Evolutionary conservation across 2,888 invertebrate species (phyloP), one percentile per base, ranked within the genome.

Genomic region (Sylvicola cinctus): DNA sequence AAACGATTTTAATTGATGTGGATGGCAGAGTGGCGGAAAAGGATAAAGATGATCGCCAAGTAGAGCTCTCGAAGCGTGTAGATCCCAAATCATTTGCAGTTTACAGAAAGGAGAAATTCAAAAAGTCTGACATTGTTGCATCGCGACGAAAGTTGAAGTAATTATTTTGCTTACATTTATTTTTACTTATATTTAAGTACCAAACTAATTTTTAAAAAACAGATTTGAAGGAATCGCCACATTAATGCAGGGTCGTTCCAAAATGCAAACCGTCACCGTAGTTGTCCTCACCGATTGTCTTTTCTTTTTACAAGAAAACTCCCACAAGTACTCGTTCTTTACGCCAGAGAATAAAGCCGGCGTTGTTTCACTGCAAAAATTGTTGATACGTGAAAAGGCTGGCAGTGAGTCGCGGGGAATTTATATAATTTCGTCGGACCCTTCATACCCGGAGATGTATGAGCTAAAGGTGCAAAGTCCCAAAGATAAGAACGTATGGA

Each of bases 311-410:
- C 78, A 78, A 54, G 90, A 91, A 54, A 84, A 77, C 50, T 88
- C 87, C 49, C 85, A 88, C 52, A 90, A 90, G 50, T 90, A 87
- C 50, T 73, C 80, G 3, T 91, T 91, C 63, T 83, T 83, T 51
- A 81, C 87, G 41, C 88, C 88, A 29, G 91, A 91, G 55, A 87
- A 85, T 60, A 91, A 91, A 71, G 83, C 90, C 33, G 87, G 91
- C 40, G 87, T 93, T 35, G 83, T 93, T 11, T 84, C 91, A 1
- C 65, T 95, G 36, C 84, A 84, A 54, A 88, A 90, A 52, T 60
- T 95, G 35, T 62, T 95, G 36, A 88, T 93, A 6, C 68, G 93
- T 13, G 91, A 93, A 57, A 93, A 93, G 53, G 90, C 91, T 1
- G 88, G 90, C 35, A 80, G 81, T 36, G 84, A 85, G 48, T 76